Percentiles rank a stretch among this genome's conserved stretches.
These are phyloP conservation scores for Gephyroberyx darwinii DNA, from an alignment of 2,797 vertebrate genomes.

Conservation along the genomic window DNA sequence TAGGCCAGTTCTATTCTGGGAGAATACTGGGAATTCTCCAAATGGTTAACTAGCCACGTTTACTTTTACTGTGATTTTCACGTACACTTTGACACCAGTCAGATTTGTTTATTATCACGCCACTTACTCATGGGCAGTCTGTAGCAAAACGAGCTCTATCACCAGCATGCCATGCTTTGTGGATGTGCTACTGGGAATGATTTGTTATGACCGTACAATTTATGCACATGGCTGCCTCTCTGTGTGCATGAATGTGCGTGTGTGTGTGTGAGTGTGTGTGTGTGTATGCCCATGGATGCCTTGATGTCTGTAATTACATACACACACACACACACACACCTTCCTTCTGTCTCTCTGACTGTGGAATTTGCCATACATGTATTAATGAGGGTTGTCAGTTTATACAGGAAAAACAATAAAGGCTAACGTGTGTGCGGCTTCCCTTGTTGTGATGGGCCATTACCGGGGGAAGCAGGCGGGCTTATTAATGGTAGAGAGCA, in stretches of 20 bases:
- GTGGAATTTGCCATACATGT: slow-evolving; percentile 2
- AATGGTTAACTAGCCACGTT: slow-evolving; percentile 30
- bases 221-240: too few relatives aligned
- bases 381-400: slow-evolving; percentile 26
- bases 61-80: slow-evolving; percentile 42
- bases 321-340: neutral
- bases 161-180: slow-evolving; percentile 6
- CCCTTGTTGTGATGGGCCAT: slow-evolving; percentile 48
- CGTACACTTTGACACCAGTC: neutral
- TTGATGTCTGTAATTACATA: neutral
- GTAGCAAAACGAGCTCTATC: slow-evolving; percentile 40
- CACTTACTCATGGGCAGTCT: slow-evolving; percentile 18
- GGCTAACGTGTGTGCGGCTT: neutral
- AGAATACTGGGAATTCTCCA: slow-evolving; percentile 28
- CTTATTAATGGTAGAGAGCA: slow-evolving; percentile 37
- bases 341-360: neutral
- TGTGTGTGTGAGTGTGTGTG: too few relatives aligned
- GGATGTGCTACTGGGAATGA: slow-evolving; percentile 24
- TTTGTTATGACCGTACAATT: too few relatives aligned
- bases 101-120: neutral
- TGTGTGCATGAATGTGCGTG: neutral
- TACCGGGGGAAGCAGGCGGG: slow-evolving; percentile 52
- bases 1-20: slow-evolving; percentile 30
- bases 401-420: slow-evolving; percentile 29
- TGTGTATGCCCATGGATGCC: neutral